These are phyloP conservation scores for Megaceryle maxima DNA, from an alignment of 2,113 vertebrate genomes.

Conservation along the genomic window DNA sequence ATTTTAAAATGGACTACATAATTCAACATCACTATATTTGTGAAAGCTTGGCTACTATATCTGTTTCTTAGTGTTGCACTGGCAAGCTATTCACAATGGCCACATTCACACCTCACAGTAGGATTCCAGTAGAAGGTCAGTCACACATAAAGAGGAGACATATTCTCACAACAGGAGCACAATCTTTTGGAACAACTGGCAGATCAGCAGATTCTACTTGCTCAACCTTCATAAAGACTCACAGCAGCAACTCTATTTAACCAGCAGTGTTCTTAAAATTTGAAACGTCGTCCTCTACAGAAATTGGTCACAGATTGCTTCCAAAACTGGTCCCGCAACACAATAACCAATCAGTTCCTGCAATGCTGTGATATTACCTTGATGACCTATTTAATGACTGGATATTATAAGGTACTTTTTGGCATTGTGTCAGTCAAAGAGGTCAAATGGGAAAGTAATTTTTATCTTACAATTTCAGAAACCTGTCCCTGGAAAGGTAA, in stretches of 20 bases:
- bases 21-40: not conserved
- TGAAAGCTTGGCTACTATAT: not conserved
- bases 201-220: constrained; percentile 37
- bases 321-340: not conserved
- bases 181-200: not conserved
- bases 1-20: not conserved
- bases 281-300: not conserved
- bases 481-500: not conserved
- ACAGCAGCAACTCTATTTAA: constrained; percentile 39
- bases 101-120: not conserved
- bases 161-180: constrained; percentile 15
- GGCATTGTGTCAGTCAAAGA: not conserved
- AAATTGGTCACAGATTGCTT: constrained; percentile 22
- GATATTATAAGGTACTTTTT: not conserved
- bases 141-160: not conserved
- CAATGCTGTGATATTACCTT: not conserved
- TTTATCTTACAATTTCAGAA: not conserved
- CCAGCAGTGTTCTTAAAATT: constrained; percentile 34
- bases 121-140: not conserved
- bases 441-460: not conserved
- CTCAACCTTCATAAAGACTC: constrained; percentile 39
- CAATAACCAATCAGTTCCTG: constrained; percentile 38
- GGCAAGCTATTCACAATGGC: not conserved
- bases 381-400: not conserved
- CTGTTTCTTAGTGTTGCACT: not conserved